Percentiles rank a stretch among this genome's conserved stretches.
Evolutionary conservation across 1,140 invertebrate species (phyloP).

Genomic region (Drosophila bocqueti): DNA sequence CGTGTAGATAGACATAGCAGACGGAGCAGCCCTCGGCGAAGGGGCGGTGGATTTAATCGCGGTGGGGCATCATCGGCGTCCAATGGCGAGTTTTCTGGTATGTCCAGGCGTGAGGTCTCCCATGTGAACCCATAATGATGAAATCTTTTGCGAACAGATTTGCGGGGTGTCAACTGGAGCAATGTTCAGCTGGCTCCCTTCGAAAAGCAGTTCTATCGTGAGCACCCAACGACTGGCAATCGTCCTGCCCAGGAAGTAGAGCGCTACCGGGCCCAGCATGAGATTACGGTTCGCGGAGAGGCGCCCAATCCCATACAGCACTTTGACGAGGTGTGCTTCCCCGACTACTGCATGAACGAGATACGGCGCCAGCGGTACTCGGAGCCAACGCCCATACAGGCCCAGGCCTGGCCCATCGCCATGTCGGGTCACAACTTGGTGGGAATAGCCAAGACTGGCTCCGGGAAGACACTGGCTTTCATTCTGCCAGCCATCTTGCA

Average conservation of each 20-base stretch:
- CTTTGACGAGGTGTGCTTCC: constrained; percentile 93
- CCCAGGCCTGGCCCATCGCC: constrained; percentile 96
- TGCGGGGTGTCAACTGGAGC: constrained; percentile 64
- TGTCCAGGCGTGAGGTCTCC: neutral
- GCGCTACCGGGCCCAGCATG: constrained; percentile 89
- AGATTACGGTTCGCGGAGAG: constrained; percentile 92
- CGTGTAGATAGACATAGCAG: constrained; percentile 31
- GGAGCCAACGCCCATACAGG: constrained; percentile 94
- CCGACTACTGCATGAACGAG: constrained; percentile 90
- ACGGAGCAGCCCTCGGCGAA: constrained; percentile 25
- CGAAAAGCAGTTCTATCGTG: constrained; percentile 96
- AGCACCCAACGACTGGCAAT: constrained; percentile 89
- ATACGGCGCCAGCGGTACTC: constrained; percentile 89
- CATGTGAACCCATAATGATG: neutral
- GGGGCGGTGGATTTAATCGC: constrained; percentile 40
- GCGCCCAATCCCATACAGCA: constrained; percentile 91
- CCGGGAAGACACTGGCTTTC: constrained; percentile 94
- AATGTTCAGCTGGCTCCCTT: constrained; percentile 91
- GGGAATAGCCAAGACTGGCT: constrained; percentile 97
- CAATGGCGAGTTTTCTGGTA: constrained; percentile 15
- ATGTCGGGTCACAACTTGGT: constrained; percentile 95
- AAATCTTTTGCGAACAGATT: constrained; percentile 22
- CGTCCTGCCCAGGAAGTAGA: constrained; percentile 91
- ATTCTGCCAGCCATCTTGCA: constrained; percentile 95
- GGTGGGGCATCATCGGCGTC: constrained; percentile 18